These are phyloP conservation scores for Paracanthobrama guichenoti DNA, from an alignment of 2,113 vertebrate species.

Conservation along the genomic window DNA sequence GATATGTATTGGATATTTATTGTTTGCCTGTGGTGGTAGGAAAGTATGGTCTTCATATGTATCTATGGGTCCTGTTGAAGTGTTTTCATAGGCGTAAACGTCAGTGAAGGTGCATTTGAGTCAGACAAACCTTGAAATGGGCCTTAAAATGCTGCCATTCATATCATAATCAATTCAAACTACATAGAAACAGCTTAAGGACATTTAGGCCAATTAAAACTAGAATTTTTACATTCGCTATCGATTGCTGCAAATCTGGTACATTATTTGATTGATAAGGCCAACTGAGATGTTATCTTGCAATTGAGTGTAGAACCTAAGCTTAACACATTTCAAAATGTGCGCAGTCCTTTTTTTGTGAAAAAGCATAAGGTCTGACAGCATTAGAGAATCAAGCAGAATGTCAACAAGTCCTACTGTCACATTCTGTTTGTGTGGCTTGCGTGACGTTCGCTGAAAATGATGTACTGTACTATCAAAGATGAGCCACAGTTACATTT, in stretches of 20 bases:
- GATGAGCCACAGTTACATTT: conserved; percentile 11
- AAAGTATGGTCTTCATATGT: conserved; percentile 26
- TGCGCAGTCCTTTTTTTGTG: neutral
- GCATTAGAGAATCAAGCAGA: conserved; percentile 30
- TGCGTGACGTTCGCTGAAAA: neutral
- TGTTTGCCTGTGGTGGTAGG: conserved; percentile 32
- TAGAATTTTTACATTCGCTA: neutral
- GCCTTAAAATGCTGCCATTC: conserved; percentile 48
- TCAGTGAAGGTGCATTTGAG: conserved; percentile 19
- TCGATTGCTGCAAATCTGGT: neutral
- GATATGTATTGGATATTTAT: conserved; percentile 31
- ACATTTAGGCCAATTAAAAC: neutral
- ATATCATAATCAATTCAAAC: conserved; percentile 3
- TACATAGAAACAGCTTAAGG: neutral
- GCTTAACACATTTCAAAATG: neutral
- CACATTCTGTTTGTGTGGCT: conserved; percentile 1
- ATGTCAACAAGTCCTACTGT: neutral
- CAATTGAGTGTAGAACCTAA: neutral
- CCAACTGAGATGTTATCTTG: neutral
- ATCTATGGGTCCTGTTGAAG: conserved; percentile 20
- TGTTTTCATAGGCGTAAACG: conserved; percentile 22
- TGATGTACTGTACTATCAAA: conserved; percentile 14
- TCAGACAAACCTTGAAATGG: conserved; percentile 48
- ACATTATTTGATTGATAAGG: neutral
- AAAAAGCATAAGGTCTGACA: neutral